Percentiles rank a stretch among this genome's conserved stretches.
Conservation (phyloP, 64 coral and sea anemone species). For the Actinia tenebrosa region DNA sequence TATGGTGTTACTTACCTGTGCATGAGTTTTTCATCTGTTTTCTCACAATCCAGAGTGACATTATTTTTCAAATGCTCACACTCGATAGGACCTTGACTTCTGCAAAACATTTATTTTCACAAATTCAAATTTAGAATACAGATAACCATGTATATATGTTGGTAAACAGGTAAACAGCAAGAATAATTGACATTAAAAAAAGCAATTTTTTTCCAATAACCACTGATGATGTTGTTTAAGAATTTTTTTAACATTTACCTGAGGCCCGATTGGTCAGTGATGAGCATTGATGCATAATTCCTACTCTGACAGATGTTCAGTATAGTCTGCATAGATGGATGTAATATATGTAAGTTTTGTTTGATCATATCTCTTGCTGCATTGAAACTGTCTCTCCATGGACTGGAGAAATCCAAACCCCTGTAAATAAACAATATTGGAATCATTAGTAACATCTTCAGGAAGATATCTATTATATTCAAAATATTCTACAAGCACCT, state of each 20-base stretch:
- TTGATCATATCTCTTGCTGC: constrained; percentile 56
- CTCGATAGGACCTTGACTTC: constrained; percentile 83
- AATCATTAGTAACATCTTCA: not conserved
- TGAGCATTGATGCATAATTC: constrained; percentile 88
- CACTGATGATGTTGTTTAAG: not conserved
- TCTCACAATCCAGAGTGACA: constrained; percentile 93
- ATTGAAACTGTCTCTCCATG: constrained; percentile 91
- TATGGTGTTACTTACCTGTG: constrained; percentile 57
- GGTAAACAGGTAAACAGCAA: too few relatives aligned
- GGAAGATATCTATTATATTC: too few relatives aligned
- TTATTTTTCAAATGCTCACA: constrained; percentile 99
- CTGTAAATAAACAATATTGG: constrained; percentile 25
- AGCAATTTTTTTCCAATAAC: too few relatives aligned
- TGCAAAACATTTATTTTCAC: constrained; percentile 1
- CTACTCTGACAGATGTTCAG: constrained; percentile 86
- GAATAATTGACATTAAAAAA: too few relatives aligned
- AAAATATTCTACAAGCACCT: too few relatives aligned
- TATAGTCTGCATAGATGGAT: constrained; percentile 99
- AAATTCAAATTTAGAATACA: not conserved
- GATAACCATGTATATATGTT: too few relatives aligned
- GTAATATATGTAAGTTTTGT: constrained; percentile 84
- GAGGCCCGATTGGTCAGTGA: constrained; percentile 77
- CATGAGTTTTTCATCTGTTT: constrained; percentile 98
- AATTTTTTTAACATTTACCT: constrained; percentile 11
- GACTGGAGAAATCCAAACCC: constrained; percentile 94